phyloP scores from a whole-genome alignment of 2,797 vertebrate genomes.

The Eleutherodactylus coqui region DNA sequence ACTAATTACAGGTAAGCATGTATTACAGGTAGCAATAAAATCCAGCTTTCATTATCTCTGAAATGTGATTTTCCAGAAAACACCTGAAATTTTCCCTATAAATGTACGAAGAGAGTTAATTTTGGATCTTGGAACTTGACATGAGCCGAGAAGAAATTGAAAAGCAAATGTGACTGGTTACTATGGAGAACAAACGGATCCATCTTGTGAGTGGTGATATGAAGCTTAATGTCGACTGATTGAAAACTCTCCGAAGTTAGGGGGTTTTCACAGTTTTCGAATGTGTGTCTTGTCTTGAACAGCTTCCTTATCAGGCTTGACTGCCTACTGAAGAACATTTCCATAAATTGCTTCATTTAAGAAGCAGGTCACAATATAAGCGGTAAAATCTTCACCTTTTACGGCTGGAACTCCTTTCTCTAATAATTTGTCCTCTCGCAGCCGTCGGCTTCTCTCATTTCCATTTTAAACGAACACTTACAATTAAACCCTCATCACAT shows the following conservation, averaged over 20 bases:
- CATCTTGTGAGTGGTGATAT: not conserved
- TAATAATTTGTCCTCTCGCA: conserved; percentile 25
- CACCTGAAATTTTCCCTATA: not conserved
- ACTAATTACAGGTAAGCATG: not conserved
- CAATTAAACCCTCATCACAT: conserved; percentile 38
- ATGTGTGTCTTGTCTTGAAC: not conserved
- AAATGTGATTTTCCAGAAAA: not conserved
- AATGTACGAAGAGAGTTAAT: not conserved
- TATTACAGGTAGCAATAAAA: not conserved
- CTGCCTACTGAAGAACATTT: not conserved
- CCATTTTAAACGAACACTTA: conserved; percentile 45
- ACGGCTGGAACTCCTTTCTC: not conserved
- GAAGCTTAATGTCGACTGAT: not conserved
- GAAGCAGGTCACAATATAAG: not conserved
- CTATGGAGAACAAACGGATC: not conserved
- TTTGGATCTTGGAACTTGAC: not conserved
- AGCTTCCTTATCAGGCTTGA: not conserved
- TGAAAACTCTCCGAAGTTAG: not conserved
- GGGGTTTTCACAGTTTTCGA: not conserved
- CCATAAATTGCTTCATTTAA: conserved; percentile 14
- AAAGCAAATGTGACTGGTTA: not conserved
- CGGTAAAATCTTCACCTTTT: conserved; percentile 3
- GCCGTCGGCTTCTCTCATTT: conserved; percentile 37
- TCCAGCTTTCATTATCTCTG: not conserved
- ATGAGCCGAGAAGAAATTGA: not conserved